Evolutionary conservation across 2,888 invertebrate genomes (phyloP).

Genomic region (Hermaeophaga mercurialis): DNA sequence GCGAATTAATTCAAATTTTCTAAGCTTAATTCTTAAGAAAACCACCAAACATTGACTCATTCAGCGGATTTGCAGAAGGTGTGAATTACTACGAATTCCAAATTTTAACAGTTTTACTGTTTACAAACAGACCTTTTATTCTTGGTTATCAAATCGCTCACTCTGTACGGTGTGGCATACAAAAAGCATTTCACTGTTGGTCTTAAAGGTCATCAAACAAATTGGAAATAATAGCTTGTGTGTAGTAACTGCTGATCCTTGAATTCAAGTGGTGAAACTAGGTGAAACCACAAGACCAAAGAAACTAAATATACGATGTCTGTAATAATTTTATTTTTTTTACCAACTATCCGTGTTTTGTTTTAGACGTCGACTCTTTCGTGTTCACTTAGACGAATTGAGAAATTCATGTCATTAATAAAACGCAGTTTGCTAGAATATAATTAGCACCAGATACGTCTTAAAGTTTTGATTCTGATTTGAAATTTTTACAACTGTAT

Average conservation of each 20-base stretch:
- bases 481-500: too few species aligned
- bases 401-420: neutral
- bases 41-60: too few species aligned
- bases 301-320: slow-evolving; percentile 8
- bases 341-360: neutral
- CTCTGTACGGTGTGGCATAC: neutral
- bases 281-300: slow-evolving; percentile 18
- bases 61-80: too few species aligned
- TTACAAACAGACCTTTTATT: too few species aligned
- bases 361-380: neutral
- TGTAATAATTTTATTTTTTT: slow-evolving; percentile 12
- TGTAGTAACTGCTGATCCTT: slow-evolving; percentile 23
- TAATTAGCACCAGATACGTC: too few species aligned
- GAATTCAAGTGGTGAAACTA: slow-evolving; percentile 22
- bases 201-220: slow-evolving; percentile 17
- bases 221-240: slow-evolving; percentile 15
- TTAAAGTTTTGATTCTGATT: too few species aligned
- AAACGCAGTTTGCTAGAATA: too few species aligned
- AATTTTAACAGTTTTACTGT: too few species aligned
- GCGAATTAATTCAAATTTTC: too few species aligned
- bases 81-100: too few species aligned
- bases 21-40: too few species aligned
- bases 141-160: neutral
- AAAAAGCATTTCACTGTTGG: slow-evolving; percentile 6
- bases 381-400: neutral